Percentiles rank a stretch among this genome's conserved stretches.
These are phyloP conservation scores for Cydia strobilella DNA, from an alignment of 1,140 invertebrate genomes.

Conservation along the genomic window DNA sequence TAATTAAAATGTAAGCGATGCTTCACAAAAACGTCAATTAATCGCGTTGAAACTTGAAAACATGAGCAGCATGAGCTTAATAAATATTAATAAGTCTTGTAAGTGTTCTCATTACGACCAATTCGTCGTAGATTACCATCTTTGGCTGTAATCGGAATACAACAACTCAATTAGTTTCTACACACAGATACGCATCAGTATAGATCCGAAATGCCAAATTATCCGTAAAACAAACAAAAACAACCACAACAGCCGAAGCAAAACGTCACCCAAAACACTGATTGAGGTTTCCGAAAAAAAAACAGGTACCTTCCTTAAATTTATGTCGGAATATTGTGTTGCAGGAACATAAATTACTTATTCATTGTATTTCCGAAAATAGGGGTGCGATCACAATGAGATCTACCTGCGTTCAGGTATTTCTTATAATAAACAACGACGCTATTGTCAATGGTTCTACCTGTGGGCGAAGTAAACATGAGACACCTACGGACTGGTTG, in stretches of 20 bases:
- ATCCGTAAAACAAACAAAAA: slow-evolving; percentile 74
- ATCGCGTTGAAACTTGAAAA: slow-evolving; percentile 50
- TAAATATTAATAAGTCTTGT: slow-evolving; percentile 72
- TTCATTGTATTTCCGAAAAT: slow-evolving; percentile 78
- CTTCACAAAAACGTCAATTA: slow-evolving; percentile 56
- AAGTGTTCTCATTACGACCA: slow-evolving; percentile 67
- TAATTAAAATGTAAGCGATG: slow-evolving; percentile 1
- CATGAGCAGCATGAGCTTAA: slow-evolving; percentile 40
- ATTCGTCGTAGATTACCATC: slow-evolving; percentile 70
- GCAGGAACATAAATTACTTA: slow-evolving; percentile 73
- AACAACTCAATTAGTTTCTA: slow-evolving; percentile 65
- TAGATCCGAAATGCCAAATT: slow-evolving; percentile 67
- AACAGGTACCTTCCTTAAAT: slow-evolving; percentile 64
- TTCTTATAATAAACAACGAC: slow-evolving; percentile 69
- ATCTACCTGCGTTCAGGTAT: slow-evolving; percentile 74
- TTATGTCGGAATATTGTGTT: slow-evolving; percentile 68
- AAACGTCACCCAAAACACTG: slow-evolving; percentile 63
- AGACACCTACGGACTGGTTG: slow-evolving; percentile 53
- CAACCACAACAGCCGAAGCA: slow-evolving; percentile 60
- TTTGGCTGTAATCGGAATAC: slow-evolving; percentile 52
- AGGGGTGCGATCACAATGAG: slow-evolving; percentile 61
- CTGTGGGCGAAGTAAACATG: slow-evolving; percentile 71
- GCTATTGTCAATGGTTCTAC: slow-evolving; percentile 73
- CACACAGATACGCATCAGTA: slow-evolving; percentile 48
- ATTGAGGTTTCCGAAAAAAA: slow-evolving; percentile 47